Conservation (phyloP, 2,797 vertebrate genomes). For the Lates japonicus region DNA sequence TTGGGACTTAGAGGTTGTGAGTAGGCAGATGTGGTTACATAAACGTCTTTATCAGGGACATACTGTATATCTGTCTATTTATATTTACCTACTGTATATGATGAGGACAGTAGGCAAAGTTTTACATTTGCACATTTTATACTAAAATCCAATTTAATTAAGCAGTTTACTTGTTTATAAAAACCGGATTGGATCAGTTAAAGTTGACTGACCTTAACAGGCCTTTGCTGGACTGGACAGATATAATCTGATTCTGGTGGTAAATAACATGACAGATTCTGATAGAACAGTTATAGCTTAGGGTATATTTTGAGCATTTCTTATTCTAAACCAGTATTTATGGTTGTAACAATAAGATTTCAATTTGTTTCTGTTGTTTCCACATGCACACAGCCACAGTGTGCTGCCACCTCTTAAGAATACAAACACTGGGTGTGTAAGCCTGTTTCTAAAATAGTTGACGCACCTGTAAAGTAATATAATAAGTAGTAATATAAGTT, state of each 20-base stretch:
- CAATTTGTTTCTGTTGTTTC: background rate
- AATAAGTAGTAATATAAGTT: background rate
- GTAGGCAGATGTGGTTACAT: slow-evolving; percentile 33
- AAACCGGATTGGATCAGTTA: background rate
- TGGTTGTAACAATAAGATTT: background rate
- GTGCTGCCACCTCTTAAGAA: background rate
- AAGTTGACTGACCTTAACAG: background rate
- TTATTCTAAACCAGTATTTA: slow-evolving; percentile 16
- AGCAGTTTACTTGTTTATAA: background rate
- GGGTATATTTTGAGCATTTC: background rate
- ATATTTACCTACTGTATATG: background rate
- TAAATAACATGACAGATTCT: background rate
- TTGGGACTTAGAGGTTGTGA: slow-evolving; percentile 19
- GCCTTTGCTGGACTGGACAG: background rate
- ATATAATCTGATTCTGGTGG: background rate
- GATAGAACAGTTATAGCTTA: background rate
- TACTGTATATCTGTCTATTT: background rate
- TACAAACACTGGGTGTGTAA: background rate
- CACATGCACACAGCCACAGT: background rate
- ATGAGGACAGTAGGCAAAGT: background rate
- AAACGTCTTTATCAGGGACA: slow-evolving; percentile 32
- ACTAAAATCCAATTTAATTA: background rate
- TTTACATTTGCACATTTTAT: background rate
- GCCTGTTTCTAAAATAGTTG: background rate
- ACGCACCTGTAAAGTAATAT: background rate